Evolutionary conservation across 2,113 vertebrate genomes (phyloP), one percentile per base, ranked within the genome.

Genomic region (Myotis davidii): DNA sequence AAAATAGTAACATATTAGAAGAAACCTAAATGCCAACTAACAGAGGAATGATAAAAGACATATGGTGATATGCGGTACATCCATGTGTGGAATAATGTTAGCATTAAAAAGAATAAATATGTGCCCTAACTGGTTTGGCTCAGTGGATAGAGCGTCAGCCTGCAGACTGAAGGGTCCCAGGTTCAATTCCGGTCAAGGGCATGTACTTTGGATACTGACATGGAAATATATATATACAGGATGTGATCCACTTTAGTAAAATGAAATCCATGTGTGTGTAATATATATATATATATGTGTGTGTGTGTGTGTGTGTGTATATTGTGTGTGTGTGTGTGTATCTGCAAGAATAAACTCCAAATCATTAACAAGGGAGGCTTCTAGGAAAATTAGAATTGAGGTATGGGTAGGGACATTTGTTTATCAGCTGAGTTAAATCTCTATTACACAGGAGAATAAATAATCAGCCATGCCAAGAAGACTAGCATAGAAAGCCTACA

Each of bases 211-310:
- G 42, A 21, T 59, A 29, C 37, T 81, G 27, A 69, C 7, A 64
- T 29, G 23, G 34, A 83, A 86, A 82, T 69, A 67, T 9, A 67
- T 56, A 79, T 20, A 81, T 5, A 14, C 0, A 77, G 37, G 45
- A 82, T 76, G 69, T 88, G 21, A 93, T n/a, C 21, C 9, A 65
- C 74, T 79, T 96, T 81, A 69, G 29, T 56, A 88, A 92, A 93
- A 85, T 82, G 94, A 77, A 69, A 77, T 65, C 25, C 76, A 6
- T 56, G 23, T 81, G 12, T 65, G 23, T 52, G 32, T 48, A 25
- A 18, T 92, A n/a, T 61, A 10, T 48, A 29, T 11, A 73, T 18
- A 56, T 21, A 56, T 18, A 56, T 20, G 13, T 52, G 50, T 52
- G 50, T 52, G 50, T 52, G 50, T 50, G 48, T 50, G 48, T 50